Conservation (phyloP, 2,888 invertebrate genomes). For the Cerastoderma edule region DNA sequence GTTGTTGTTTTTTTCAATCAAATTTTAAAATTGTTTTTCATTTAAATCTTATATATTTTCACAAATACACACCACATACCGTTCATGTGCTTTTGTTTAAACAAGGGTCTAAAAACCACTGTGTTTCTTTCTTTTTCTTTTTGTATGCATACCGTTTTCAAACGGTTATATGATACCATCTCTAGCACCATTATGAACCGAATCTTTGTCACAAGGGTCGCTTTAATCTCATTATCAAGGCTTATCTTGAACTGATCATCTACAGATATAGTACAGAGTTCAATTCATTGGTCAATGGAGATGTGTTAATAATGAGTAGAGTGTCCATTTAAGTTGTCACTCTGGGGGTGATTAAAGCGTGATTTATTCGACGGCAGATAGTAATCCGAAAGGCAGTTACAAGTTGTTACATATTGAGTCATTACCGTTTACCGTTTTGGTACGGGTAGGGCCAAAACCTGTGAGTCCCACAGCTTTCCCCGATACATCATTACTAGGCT, state of each 20-base stretch:
- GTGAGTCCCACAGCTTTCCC: background rate
- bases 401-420: no score
- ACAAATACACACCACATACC: no score
- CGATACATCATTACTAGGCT: no score
- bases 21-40: no score
- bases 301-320: conserved; percentile 24
- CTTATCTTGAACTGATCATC: conserved; percentile 16
- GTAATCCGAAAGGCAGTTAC: background rate
- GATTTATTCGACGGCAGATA: conserved; percentile 11
- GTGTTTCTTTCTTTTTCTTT: no score
- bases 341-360: conserved; percentile 2
- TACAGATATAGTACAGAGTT: conserved; percentile 14
- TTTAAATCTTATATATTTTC: no score
- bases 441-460: no score
- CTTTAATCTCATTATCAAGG: conserved; percentile 16
- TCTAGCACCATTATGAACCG: background rate
- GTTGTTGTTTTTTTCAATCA: no score
- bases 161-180: conserved; percentile 27
- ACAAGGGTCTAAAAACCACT: no score
- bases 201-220: background rate
- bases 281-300: conserved; percentile 12
- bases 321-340: conserved; percentile 6
- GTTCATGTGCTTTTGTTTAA: no score
- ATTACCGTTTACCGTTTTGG: no score
- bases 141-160: no score